A percentile compares a stretch with the other conserved stretches of the same genome.
phyloP scores from a whole-genome alignment of 2,888 invertebrate species.

The Oegoconia quadripuncta region DNA sequence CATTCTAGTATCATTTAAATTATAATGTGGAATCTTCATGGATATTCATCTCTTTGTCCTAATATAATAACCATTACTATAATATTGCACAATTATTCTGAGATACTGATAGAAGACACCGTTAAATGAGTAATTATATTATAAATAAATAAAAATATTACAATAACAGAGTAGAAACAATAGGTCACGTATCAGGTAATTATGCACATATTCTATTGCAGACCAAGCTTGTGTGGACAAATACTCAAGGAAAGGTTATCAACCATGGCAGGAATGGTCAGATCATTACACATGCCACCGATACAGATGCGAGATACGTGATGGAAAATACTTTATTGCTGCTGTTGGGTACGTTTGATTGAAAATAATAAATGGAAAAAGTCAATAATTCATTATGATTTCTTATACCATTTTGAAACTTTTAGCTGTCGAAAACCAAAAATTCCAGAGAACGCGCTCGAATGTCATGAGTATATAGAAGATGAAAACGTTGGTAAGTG shows the following conservation, averaged over 20 bases:
- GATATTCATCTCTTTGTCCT: too few relatives aligned
- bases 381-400: too few relatives aligned
- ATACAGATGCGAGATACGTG: constrained; percentile 69
- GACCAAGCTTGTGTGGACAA: constrained; percentile 74
- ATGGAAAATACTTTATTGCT: constrained; percentile 72
- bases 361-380: not conserved
- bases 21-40: too few relatives aligned
- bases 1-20: too few relatives aligned
- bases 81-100: too few relatives aligned
- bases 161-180: too few relatives aligned
- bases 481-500: constrained; percentile 71
- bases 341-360: constrained; percentile 56
- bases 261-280: constrained; percentile 75
- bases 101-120: too few relatives aligned
- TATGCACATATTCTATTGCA: too few relatives aligned
- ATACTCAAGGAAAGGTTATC: constrained; percentile 74
- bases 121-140: too few relatives aligned
- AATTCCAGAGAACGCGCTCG: constrained; percentile 71
- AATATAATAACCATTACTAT: too few relatives aligned
- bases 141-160: too few relatives aligned
- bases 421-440: constrained; percentile 69
- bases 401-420: constrained; percentile 15
- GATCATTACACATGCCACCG: constrained; percentile 72
- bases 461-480: constrained; percentile 73
- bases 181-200: too few relatives aligned